Evolutionary conservation across 1,140 invertebrate genomes (phyloP).

Genomic region (Philotrypesis tridentata): DNA sequence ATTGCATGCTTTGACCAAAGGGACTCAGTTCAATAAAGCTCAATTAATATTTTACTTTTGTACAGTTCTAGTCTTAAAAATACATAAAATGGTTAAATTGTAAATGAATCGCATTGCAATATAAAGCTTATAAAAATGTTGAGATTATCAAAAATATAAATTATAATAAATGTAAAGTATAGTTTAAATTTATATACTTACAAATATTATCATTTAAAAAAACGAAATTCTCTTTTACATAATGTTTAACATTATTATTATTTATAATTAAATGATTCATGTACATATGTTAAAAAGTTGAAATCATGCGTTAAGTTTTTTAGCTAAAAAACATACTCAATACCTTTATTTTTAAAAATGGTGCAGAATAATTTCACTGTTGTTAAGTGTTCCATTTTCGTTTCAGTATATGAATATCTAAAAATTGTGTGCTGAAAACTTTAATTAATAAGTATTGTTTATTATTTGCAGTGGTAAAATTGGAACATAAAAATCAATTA

Average conservation of each 20-base stretch:
- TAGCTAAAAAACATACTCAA: too few species aligned
- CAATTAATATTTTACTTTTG: slow-evolving; percentile 30
- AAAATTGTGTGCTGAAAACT: neutral
- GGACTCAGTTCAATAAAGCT: slow-evolving; percentile 35
- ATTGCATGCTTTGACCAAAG: neutral
- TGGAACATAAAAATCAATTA: neutral
- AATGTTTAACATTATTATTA: neutral
- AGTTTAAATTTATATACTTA: slow-evolving; percentile 10
- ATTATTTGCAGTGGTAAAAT: neutral
- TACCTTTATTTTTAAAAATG: too few species aligned
- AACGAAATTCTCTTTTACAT: neutral
- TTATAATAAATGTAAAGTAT: slow-evolving; percentile 28
- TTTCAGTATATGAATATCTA: too few species aligned
- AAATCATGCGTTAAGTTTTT: neutral
- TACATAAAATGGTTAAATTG: slow-evolving; percentile 34
- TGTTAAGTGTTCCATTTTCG: too few species aligned
- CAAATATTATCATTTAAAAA: neutral
- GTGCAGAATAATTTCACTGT: too few species aligned
- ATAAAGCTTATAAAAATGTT: slow-evolving; percentile 45
- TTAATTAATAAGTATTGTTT: neutral
- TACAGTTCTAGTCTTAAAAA: slow-evolving; percentile 28
- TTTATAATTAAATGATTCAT: neutral
- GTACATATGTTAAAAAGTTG: neutral
- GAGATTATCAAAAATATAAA: slow-evolving; percentile 38
- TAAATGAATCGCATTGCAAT: slow-evolving; percentile 19